These are phyloP conservation scores for Drosophila hydei DNA, from an alignment of 1,140 invertebrate genomes.

Conservation along the genomic window DNA sequence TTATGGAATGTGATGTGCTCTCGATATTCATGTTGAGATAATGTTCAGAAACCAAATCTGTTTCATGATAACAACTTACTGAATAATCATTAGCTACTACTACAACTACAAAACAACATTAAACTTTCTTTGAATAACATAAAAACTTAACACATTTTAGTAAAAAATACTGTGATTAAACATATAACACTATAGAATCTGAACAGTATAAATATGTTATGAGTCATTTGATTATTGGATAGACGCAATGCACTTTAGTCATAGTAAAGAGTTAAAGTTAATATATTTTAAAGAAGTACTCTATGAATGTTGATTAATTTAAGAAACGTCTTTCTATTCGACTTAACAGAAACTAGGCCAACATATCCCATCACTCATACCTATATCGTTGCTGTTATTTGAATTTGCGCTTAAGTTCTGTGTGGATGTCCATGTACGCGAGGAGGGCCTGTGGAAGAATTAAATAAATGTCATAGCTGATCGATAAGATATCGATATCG, in stretches of 20 bases:
- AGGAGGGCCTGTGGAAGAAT: conserved; percentile 58
- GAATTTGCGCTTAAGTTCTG: conserved; percentile 84
- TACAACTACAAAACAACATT: neutral
- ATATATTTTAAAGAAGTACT: neutral
- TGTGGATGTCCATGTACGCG: conserved; percentile 85
- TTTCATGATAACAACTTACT: too few relatives aligned
- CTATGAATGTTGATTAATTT: neutral
- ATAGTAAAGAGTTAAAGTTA: conserved; percentile 11
- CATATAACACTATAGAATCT: conserved; percentile 5
- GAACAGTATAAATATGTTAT: neutral
- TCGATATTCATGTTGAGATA: too few relatives aligned
- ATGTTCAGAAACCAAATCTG: too few relatives aligned
- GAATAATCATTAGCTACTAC: neutral
- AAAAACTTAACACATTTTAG: neutral
- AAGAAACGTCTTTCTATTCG: neutral
- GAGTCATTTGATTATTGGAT: neutral
- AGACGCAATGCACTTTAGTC: conserved; percentile 7
- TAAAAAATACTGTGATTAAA: conserved; percentile 1
- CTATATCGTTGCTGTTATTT: conserved; percentile 78
- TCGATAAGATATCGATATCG: neutral
- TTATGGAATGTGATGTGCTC: too few relatives aligned
- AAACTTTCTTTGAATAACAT: neutral
- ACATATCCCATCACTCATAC: conserved; percentile 42
- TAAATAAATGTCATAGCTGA: neutral
- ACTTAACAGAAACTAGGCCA: neutral